These are phyloP conservation scores for Rhynchotus rufescens DNA, from an alignment of 2,797 vertebrate species.

Conservation along the genomic window DNA sequence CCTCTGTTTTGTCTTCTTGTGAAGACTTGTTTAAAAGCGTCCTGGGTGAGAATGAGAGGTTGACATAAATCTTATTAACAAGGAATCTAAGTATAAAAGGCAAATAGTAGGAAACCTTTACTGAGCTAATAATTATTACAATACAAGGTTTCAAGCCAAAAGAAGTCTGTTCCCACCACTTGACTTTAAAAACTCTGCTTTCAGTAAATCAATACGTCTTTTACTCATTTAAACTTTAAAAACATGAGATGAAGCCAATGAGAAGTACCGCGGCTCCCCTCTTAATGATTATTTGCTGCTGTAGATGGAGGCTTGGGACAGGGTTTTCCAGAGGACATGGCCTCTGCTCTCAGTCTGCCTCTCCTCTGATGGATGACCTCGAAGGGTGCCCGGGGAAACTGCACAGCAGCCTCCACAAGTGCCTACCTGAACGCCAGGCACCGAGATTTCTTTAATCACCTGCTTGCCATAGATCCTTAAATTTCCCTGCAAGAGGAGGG, in stretches of 20 bases:
- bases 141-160: neutral
- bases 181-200: neutral
- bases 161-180: neutral
- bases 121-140: neutral
- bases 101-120: neutral
- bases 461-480: slow-evolving; percentile 9
- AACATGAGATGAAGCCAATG: neutral
- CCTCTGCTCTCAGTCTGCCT: neutral
- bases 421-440: neutral
- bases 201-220: neutral
- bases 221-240: neutral
- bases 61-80: neutral
- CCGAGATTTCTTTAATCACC: slow-evolving; percentile 3
- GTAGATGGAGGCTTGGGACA: neutral
- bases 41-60: neutral
- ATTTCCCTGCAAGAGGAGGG: slow-evolving; percentile 35
- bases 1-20: neutral
- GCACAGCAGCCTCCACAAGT: slow-evolving; percentile 13
- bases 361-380: slow-evolving; percentile 1
- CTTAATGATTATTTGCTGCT: neutral
- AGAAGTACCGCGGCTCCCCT: neutral
- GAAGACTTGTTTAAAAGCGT: neutral
- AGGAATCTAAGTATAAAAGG: neutral
- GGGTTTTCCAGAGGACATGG: neutral
- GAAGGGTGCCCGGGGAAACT: neutral